These are phyloP conservation scores for Sturmia bella DNA, from an alignment of 2,888 invertebrate species.

Conservation along the genomic window DNA sequence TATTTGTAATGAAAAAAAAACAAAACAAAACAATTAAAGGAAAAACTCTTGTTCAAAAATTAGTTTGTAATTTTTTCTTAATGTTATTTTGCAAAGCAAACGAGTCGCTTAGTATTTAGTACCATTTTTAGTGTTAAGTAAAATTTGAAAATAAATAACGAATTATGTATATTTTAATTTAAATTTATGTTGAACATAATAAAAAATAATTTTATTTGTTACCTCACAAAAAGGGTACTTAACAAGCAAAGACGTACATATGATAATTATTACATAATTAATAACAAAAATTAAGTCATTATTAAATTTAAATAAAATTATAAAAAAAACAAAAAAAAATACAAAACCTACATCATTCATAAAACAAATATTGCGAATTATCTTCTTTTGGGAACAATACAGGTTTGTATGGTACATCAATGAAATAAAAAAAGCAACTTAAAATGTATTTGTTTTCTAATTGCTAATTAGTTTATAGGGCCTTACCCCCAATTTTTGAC, in stretches of 20 bases:
- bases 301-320: slow-evolving; percentile 59
- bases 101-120: slow-evolving; percentile 73
- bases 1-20: slow-evolving; percentile 41
- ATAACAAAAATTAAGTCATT: slow-evolving; percentile 57
- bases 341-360: slow-evolving; percentile 38
- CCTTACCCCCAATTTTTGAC: too few relatives aligned
- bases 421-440: background rate
- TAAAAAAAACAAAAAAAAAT: too few relatives aligned
- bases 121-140: slow-evolving; percentile 53
- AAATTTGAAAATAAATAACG: background rate
- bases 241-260: slow-evolving; percentile 22
- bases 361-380: background rate
- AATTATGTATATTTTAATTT: slow-evolving; percentile 44
- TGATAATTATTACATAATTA: background rate
- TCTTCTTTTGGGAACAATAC: background rate
- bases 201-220: slow-evolving; percentile 53
- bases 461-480: too few relatives aligned
- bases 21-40: slow-evolving; percentile 1
- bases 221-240: slow-evolving; percentile 57
- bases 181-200: slow-evolving; percentile 66
- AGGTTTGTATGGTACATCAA: background rate
- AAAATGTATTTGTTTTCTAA: too few relatives aligned
- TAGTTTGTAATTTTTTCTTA: slow-evolving; percentile 50
- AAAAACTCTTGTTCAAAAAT: slow-evolving; percentile 53
- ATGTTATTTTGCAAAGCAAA: slow-evolving; percentile 70